Percentiles rank a stretch among this genome's conserved stretches.
Conservation (phyloP, 1,140 invertebrate genomes). For the Ladona fulva region DNA sequence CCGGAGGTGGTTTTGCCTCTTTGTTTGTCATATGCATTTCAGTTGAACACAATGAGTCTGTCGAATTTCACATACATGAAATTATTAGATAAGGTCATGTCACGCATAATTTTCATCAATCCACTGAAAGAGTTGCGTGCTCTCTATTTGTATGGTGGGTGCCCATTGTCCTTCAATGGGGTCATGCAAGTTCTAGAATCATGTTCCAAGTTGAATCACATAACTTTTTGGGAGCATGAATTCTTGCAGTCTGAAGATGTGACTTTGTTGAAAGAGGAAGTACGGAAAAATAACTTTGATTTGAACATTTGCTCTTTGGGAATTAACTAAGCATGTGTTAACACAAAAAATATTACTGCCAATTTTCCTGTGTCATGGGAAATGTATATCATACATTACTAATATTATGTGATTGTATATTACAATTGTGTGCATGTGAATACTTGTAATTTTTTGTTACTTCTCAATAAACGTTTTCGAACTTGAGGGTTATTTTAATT, state of each 20-base stretch:
- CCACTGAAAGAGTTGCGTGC: background rate
- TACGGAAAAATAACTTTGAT: background rate
- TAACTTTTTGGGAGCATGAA: background rate
- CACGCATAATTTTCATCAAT: background rate
- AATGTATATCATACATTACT: no score
- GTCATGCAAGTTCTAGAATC: background rate
- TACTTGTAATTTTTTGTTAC: no score
- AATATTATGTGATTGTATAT: no score
- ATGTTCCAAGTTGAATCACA: background rate
- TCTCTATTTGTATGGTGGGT: background rate
- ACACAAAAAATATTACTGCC: no score
- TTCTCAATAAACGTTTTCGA: no score
- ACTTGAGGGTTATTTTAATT: no score
- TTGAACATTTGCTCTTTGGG: background rate
- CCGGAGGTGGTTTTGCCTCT: background rate
- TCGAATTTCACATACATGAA: background rate
- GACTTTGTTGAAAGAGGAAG: background rate
- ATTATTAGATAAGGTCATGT: background rate
- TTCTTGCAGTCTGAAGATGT: constrained; percentile 1
- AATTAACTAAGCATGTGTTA: background rate
- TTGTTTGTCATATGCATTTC: constrained; percentile 3
- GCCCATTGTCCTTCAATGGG: background rate
- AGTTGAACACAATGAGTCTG: background rate
- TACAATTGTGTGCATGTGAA: no score
- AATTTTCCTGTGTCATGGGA: no score